A percentile compares a stretch with the other conserved stretches of the same genome.
Evolutionary conservation across 2,888 invertebrate genomes (phyloP).

Genomic region (Microctonus hyperodae): DNA sequence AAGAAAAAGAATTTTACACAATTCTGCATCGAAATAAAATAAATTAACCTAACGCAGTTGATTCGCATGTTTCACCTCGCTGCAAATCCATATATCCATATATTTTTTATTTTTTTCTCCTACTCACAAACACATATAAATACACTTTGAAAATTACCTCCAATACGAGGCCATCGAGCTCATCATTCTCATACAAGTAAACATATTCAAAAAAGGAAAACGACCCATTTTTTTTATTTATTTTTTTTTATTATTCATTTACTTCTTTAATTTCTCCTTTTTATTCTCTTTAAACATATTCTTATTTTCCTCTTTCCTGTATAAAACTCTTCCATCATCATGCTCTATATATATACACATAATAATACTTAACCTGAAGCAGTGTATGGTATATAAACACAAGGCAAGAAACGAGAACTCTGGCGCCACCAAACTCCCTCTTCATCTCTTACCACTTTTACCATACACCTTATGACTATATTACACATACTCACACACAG

Average conservation of each 20-base stretch:
- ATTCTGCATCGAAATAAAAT: too few species aligned
- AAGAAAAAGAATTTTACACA: too few species aligned
- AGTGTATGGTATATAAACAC: constrained; percentile 4
- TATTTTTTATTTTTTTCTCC: not conserved
- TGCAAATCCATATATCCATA: not conserved
- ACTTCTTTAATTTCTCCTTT: not conserved
- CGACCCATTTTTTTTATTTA: not conserved
- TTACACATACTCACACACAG: not conserved
- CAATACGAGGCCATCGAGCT: constrained; percentile 19
- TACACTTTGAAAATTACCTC: too few species aligned
- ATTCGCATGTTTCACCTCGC: not conserved
- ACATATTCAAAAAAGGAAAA: constrained; percentile 1
- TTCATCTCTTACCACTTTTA: not conserved
- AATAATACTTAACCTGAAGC: constrained; percentile 6
- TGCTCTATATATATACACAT: not conserved
- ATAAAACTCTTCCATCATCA: not conserved
- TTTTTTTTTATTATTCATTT: not conserved
- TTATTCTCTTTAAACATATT: too few species aligned
- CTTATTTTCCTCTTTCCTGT: too few species aligned
- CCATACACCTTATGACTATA: constrained; percentile 4
- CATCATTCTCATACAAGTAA: not conserved
- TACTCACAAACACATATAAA: not conserved
- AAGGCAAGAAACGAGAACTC: constrained; percentile 9
- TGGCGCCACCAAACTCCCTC: constrained; percentile 18
- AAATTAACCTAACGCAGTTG: too few species aligned